phyloP scores from a whole-genome alignment of 1,140 invertebrate species.

The Trichonephila clavipes region DNA sequence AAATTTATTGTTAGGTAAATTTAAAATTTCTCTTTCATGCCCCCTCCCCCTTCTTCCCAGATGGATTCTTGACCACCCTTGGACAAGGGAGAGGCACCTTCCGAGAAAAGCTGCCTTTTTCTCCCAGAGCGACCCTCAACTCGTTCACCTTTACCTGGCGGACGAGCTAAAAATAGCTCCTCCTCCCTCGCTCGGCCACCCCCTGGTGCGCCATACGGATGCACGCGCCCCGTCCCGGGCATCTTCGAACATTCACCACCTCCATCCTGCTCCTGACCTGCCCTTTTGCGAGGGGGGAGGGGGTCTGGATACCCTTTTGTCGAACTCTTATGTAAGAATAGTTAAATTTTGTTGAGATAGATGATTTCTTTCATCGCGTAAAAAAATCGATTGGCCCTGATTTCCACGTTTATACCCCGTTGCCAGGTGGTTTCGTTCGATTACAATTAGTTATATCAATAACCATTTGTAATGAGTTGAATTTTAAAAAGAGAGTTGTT shows the following conservation, averaged over 20 bases:
- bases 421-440: too few relatives aligned
- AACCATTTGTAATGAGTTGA: too few relatives aligned
- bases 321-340: not conserved
- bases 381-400: too few relatives aligned
- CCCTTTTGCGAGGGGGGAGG: not conserved
- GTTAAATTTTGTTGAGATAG: not conserved
- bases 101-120: conserved; percentile 14
- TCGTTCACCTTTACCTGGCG: conserved; percentile 69
- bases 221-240: conserved; percentile 41
- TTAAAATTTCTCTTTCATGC: not conserved
- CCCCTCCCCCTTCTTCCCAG: not conserved
- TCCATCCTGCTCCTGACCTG: not conserved
- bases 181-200: not conserved
- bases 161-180: conserved; percentile 74
- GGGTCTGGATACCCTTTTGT: not conserved
- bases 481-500: too few relatives aligned
- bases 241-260: conserved; percentile 4
- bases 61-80: conserved; percentile 9
- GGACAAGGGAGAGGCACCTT: not conserved
- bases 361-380: too few relatives aligned
- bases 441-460: too few relatives aligned
- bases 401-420: too few relatives aligned
- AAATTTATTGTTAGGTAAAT: too few relatives aligned
- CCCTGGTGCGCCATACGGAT: conserved; percentile 49
- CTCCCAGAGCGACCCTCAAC: conserved; percentile 31